Conservation (phyloP, 2,888 invertebrate species). For the Siphlonurus alternatus region DNA sequence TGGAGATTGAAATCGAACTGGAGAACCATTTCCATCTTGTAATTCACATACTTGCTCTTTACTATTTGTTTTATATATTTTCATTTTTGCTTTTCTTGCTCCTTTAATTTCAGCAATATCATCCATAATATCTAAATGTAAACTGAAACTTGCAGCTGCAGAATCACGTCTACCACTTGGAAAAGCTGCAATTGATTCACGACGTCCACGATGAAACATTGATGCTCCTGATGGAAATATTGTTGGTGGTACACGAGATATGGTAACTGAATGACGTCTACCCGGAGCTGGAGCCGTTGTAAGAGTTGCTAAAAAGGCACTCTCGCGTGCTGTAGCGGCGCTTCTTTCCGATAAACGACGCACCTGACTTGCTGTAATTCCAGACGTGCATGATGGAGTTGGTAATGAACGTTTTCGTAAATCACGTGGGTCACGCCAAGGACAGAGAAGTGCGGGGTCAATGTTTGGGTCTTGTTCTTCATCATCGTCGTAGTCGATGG, state of each 20-base stretch:
- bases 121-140: slow-evolving; percentile 76
- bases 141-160: slow-evolving; percentile 44
- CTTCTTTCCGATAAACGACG: slow-evolving; percentile 59
- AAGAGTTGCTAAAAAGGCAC: slow-evolving; percentile 66
- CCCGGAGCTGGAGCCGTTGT: slow-evolving; percentile 58
- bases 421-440: slow-evolving; percentile 44
- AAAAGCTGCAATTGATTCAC: slow-evolving; percentile 68
- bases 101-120: slow-evolving; percentile 53
- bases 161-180: slow-evolving; percentile 28
- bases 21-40: not conserved
- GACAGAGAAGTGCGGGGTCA: slow-evolving; percentile 63
- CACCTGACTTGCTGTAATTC: slow-evolving; percentile 76
- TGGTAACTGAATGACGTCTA: slow-evolving; percentile 69
- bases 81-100: slow-evolving; percentile 66
- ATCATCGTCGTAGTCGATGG: slow-evolving; percentile 29
- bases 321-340: slow-evolving; percentile 35
- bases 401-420: slow-evolving; percentile 68
- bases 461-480: slow-evolving; percentile 35
- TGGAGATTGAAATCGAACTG: not conserved
- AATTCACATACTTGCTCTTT: slow-evolving; percentile 57
- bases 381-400: slow-evolving; percentile 67
- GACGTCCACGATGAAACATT: slow-evolving; percentile 56
- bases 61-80: slow-evolving; percentile 67
- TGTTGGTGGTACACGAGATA: slow-evolving; percentile 55
- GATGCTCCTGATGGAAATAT: slow-evolving; percentile 24